Evolutionary conservation across 2,113 vertebrate species (phyloP).

Genomic region (Machaerirhynchus nigripectus): DNA sequence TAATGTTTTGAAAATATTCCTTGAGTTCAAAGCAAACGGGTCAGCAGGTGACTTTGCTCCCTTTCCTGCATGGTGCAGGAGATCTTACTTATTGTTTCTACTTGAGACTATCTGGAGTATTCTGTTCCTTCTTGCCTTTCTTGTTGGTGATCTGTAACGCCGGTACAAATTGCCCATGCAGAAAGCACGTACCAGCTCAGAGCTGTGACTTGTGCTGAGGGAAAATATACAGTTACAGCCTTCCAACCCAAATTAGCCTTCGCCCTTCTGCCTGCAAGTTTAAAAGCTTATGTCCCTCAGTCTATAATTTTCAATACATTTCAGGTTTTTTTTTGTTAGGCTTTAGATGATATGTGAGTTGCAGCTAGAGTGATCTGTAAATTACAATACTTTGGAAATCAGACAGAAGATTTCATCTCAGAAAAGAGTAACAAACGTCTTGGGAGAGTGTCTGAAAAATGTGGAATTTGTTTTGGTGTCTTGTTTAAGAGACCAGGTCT

Average conservation of each 20-base stretch:
- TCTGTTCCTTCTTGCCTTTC: background rate
- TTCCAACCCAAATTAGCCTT: background rate
- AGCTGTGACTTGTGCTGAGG: background rate
- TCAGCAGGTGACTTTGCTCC: background rate
- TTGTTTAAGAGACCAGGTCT: background rate
- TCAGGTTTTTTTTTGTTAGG: background rate
- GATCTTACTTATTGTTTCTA: background rate
- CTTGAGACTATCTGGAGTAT: background rate
- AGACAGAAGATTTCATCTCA: background rate
- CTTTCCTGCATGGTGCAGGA: background rate
- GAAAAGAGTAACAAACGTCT: background rate
- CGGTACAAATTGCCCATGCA: background rate
- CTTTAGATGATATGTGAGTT: background rate
- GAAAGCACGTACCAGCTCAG: background rate
- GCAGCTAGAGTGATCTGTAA: background rate
- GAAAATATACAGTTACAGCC: background rate
- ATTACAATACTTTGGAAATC: accelerated
- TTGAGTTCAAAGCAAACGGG: background rate
- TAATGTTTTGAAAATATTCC: background rate
- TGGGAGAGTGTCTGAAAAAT: background rate
- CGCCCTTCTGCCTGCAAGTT: background rate
- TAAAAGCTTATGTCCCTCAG: background rate
- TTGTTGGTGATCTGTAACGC: background rate
- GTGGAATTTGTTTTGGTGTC: background rate
- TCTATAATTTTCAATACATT: background rate